These are phyloP conservation scores for Calvadosia cruxmelitensis DNA, from an alignment of 30 jellyfish, hydroid and myxozoan genomes.

Conservation along the genomic window DNA sequence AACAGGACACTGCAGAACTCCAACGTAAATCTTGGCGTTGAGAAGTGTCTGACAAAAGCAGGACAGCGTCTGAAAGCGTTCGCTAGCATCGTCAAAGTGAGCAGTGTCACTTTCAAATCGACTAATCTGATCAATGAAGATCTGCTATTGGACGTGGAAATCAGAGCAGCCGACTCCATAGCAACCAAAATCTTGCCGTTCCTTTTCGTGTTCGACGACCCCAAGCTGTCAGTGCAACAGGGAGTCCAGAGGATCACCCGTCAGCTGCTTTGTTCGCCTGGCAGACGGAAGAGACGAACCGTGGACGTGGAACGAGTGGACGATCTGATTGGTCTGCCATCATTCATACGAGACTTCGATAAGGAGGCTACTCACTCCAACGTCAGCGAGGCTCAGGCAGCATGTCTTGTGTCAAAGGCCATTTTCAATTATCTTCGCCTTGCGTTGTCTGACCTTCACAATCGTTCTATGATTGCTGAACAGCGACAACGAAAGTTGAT, in stretches of 20 bases:
- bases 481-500: background rate
- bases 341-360: background rate
- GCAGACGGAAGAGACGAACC: constrained; percentile 26
- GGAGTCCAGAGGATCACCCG: constrained; percentile 23
- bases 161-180: constrained; percentile 1
- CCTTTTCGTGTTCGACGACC: constrained; percentile 20
- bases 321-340: constrained; percentile 1
- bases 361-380: constrained; percentile 3
- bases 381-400: constrained; percentile 19
- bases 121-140: constrained; percentile 8
- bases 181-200: background rate
- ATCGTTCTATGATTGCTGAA: background rate
- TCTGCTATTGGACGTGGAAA: constrained; percentile 2
- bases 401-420: constrained; percentile 26
- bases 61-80: background rate
- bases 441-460: background rate
- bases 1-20: constrained; percentile 18
- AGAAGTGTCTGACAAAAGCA: constrained; percentile 15
- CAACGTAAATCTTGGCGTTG: constrained; percentile 18
- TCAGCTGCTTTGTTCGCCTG: constrained; percentile 13
- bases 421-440: constrained; percentile 1
- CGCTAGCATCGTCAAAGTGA: constrained; percentile 5
- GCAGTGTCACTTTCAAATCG: constrained; percentile 15
- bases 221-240: constrained; percentile 9
- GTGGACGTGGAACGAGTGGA: background rate